phyloP scores from a whole-genome alignment of 2,113 vertebrate species.

The Hippolais icterina region DNA sequence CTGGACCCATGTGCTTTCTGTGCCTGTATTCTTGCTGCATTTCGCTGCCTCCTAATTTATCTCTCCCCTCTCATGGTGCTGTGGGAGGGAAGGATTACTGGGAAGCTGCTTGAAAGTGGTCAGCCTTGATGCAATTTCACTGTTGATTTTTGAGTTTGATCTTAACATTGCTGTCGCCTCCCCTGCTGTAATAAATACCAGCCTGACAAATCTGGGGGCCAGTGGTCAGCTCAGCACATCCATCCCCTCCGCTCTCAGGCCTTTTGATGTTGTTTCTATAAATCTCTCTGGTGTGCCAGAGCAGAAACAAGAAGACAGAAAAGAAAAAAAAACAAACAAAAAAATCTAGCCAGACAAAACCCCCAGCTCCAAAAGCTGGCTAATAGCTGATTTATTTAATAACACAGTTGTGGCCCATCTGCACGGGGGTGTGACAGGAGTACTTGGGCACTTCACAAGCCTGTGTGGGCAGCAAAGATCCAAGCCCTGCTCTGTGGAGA shows the following conservation, averaged over 20 bases:
- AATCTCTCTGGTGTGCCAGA: neutral
- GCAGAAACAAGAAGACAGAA: neutral
- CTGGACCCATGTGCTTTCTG: rapidly evolving
- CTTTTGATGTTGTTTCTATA: constrained; percentile 23
- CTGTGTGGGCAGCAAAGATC: neutral
- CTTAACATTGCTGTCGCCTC: neutral
- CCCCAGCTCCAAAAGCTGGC: neutral
- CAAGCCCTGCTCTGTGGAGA: rapidly evolving
- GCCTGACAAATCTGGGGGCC: neutral
- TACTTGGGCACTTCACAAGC: neutral
- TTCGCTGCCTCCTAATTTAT: neutral
- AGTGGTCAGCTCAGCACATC: neutral
- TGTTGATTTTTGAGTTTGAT: neutral
- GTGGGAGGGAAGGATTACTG: neutral
- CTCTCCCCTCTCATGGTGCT: rapidly evolving
- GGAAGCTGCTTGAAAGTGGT: neutral
- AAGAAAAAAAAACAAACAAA: neutral
- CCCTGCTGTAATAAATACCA: neutral
- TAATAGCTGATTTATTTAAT: neutral
- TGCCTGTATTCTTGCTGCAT: rapidly evolving
- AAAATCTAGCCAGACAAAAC: neutral
- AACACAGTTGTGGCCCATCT: neutral
- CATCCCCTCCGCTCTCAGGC: neutral
- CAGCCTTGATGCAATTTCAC: neutral
- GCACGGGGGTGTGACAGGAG: neutral